Evolutionary conservation across 2,113 vertebrate genomes (phyloP), one percentile per base, ranked within the genome.

Genomic region (Poeciliopsis prolifica): DNA sequence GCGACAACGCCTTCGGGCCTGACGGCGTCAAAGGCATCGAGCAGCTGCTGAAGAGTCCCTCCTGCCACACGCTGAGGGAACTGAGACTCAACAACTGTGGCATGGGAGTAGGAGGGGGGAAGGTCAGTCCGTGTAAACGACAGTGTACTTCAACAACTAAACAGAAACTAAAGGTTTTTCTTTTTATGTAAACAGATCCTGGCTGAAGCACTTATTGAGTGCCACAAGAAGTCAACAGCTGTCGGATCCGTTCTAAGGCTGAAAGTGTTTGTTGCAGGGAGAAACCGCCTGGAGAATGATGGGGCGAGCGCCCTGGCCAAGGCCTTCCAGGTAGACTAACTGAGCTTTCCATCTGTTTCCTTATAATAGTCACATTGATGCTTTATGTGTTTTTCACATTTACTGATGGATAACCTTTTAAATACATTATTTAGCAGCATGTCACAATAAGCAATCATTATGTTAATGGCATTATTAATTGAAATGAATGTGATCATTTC

Each of bases 51-150:
- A 97, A 95, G 92, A 99, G 97, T 81, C 74, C 96, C 0, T 73
- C 95, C 0, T 99, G 98, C 84, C 96, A 96, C 93, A 95, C 94
- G 0, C 79, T 99, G 14, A 95, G 93, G 44, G 96, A 97, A 8
- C 96, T 99, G 48, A 95, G 94, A 69, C 95, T 99, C 69, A 99
- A 99, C 93, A 99, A 99, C 91, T 99, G 98, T 62, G 98, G 98
- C 70, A 96, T 99, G 97, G 98, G 98, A 75, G 95, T 97, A 15
- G 98, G 96, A 19, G 98, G 98, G 26, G 98, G 98, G 77, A 98
- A 98, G 96, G 98, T 97, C 86, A 90, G 90, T 1, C 60, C 11
- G 24, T 0, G 62, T 15, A 24, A 58, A 58, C 0, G 2, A 63
- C 28, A 30, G 14, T 17, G 0, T 7, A 11, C 22, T 31, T 17